phyloP scores from a whole-genome alignment of 2,797 vertebrate species.

The Poecilia wingei region DNA sequence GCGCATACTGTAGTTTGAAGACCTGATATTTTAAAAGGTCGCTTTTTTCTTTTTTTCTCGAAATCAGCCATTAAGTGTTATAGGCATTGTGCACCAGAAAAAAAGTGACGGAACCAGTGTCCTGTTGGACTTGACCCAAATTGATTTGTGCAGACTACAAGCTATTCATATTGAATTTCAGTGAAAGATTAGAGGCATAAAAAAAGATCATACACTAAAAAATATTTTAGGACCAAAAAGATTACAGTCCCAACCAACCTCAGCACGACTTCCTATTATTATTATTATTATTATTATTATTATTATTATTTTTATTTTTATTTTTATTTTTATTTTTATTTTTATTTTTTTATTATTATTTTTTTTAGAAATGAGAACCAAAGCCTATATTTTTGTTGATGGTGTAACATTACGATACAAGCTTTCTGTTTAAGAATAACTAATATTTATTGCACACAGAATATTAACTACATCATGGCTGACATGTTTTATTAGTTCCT shows the following conservation, averaged over 20 bases:
- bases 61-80: slow-evolving; percentile 10
- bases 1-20: slow-evolving; percentile 10
- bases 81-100: slow-evolving; percentile 26
- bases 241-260: not conserved
- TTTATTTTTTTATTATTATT: not conserved
- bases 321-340: too few species aligned
- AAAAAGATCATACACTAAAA: not conserved
- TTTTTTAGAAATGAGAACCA: not conserved
- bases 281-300: too few species aligned
- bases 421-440: not conserved
- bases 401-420: too few species aligned
- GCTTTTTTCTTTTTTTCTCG: slow-evolving; percentile 3
- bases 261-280: not conserved
- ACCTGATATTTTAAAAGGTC: slow-evolving; percentile 17
- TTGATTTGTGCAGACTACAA: slow-evolving; percentile 14
- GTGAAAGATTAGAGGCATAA: slow-evolving; percentile 8
- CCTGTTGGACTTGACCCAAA: slow-evolving; percentile 39
- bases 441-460: not conserved
- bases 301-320: too few species aligned
- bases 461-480: not conserved
- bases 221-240: not conserved
- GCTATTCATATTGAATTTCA: slow-evolving; percentile 26
- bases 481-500: not conserved
- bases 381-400: not conserved
- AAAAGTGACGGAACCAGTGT: slow-evolving; percentile 23